Conservation (phyloP, 2,113 vertebrate species). For the Columba janthina region DNA sequence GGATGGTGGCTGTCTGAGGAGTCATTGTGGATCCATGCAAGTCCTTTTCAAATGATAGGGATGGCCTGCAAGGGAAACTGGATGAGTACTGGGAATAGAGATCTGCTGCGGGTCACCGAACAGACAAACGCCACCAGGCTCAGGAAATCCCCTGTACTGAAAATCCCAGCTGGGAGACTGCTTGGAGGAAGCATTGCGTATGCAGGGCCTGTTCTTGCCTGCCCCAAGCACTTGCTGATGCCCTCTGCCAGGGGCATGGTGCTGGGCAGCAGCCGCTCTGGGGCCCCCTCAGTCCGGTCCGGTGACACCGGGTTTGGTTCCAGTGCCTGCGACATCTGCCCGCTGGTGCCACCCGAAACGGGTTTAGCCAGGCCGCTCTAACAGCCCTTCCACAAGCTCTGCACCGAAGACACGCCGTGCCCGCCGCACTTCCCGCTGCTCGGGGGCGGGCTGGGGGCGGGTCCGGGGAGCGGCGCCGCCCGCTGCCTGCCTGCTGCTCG, state of each 20-base stretch:
- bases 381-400: fast-evolving
- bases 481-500: background rate
- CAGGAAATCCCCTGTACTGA: background rate
- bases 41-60: background rate
- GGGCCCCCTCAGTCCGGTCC: background rate
- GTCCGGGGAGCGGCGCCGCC: background rate
- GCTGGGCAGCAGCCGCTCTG: background rate
- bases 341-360: fast-evolving
- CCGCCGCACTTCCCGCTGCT: background rate
- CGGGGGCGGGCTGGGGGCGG: background rate
- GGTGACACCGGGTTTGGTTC: too few relatives aligned
- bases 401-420: fast-evolving
- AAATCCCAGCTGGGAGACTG: background rate
- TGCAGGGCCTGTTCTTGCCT: background rate
- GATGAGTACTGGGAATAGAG: background rate
- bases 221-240: fast-evolving
- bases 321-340: fast-evolving
- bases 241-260: fast-evolving
- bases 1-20: background rate
- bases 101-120: too few relatives aligned
- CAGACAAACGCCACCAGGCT: background rate
- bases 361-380: too few relatives aligned
- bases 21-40: fast-evolving
- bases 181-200: fast-evolving
- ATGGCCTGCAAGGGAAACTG: background rate